phyloP scores from a whole-genome alignment of 2,888 invertebrate genomes.

The Oxyteleia sp. region DNA sequence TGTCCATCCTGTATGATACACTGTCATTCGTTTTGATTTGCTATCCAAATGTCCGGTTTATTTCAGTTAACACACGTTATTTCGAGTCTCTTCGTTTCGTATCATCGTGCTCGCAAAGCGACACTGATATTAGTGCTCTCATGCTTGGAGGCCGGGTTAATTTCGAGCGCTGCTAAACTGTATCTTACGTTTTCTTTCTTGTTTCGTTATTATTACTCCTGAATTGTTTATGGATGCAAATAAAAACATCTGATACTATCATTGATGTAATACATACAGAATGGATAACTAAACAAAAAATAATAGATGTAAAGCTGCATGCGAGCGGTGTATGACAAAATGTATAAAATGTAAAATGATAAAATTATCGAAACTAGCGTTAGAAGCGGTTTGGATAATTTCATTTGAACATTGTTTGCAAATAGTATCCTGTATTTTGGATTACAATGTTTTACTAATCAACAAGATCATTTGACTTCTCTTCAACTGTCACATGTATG shows the following conservation, averaged over 20 bases:
- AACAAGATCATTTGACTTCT: too few relatives aligned
- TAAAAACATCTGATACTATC: slow-evolving; percentile 86
- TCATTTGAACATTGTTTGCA: neutral
- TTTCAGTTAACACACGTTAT: slow-evolving; percentile 1
- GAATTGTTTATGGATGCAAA: slow-evolving; percentile 77
- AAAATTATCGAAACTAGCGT: slow-evolving; percentile 27
- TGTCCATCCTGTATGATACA: slow-evolving; percentile 84
- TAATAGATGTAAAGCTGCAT: slow-evolving; percentile 76
- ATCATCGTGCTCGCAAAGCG: slow-evolving; percentile 22
- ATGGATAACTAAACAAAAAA: slow-evolving; percentile 89
- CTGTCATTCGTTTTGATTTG: too few relatives aligned
- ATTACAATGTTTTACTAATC: too few relatives aligned
- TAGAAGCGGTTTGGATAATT: slow-evolving; percentile 42
- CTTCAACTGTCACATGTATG: too few relatives aligned
- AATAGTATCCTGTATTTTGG: neutral
- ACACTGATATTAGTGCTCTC: slow-evolving; percentile 61
- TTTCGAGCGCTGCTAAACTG: slow-evolving; percentile 38
- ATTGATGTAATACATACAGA: slow-evolving; percentile 88
- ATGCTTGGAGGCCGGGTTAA: slow-evolving; percentile 59
- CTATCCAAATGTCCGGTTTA: slow-evolving; percentile 36
- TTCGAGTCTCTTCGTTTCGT: neutral
- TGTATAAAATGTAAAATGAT: neutral
- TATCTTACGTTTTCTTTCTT: slow-evolving; percentile 18
- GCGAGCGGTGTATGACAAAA: slow-evolving; percentile 60
- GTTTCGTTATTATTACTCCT: neutral